Evolutionary conservation across 53 echinoderm and acorn worm species (phyloP).

Genomic region (Temnopleurus reevesii): DNA sequence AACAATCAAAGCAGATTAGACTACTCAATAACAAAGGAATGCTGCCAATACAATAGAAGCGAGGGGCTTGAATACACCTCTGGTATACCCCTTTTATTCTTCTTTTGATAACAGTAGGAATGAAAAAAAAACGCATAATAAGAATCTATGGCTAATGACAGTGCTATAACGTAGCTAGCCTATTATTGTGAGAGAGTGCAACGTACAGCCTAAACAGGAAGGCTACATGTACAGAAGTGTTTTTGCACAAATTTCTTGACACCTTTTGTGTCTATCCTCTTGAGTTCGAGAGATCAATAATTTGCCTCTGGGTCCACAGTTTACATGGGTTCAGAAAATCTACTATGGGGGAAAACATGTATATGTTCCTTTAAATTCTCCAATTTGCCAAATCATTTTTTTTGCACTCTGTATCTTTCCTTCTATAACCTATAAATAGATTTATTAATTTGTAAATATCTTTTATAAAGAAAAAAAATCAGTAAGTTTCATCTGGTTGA

Average conservation of each 20-base stretch:
- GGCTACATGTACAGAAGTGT: constrained; percentile 22
- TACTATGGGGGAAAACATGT: not conserved
- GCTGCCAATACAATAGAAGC: not conserved
- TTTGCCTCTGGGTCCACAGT: constrained; percentile 10
- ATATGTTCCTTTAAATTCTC: too few relatives aligned
- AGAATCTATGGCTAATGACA: not conserved
- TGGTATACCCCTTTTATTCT: constrained; percentile 14
- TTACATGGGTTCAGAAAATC: not conserved
- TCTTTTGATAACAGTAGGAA: not conserved
- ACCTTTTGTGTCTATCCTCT: constrained; percentile 19
- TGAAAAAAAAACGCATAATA: not conserved
- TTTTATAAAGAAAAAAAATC: too few relatives aligned
- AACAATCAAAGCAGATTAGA: constrained; percentile 43
- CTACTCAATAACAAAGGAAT: constrained; percentile 52
- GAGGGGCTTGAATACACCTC: constrained; percentile 5
- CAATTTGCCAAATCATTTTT: too few relatives aligned
- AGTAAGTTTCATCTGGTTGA: too few relatives aligned
- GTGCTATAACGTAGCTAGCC: not conserved
- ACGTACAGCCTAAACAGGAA: not conserved
- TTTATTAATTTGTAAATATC: too few relatives aligned
- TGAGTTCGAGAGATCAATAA: constrained; percentile 11
- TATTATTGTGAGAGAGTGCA: not conserved
- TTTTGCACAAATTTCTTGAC: constrained; percentile 31
- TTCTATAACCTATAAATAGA: too few relatives aligned
- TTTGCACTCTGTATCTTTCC: too few relatives aligned